A percentile compares a stretch with the other conserved stretches of the same genome.
These are phyloP conservation scores for Eupithecia pulchellata DNA, from an alignment of 2,888 invertebrate genomes.

Conservation along the genomic window DNA sequence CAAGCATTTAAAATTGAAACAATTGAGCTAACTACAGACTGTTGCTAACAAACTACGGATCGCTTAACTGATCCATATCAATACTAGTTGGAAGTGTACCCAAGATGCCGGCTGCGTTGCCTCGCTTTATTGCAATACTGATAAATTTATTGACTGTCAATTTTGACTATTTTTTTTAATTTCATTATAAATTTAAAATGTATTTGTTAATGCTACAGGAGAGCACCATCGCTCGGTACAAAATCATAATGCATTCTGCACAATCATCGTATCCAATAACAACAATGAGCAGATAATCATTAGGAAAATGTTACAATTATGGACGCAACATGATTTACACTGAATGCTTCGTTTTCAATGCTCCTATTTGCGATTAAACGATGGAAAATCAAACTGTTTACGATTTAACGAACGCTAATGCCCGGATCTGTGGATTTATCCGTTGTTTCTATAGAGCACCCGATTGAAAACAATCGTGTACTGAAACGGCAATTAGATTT, in stretches of 20 bases:
- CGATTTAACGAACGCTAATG: slow-evolving; percentile 70
- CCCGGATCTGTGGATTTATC: slow-evolving; percentile 48
- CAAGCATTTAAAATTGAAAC: too few species aligned
- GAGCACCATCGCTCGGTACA: background rate
- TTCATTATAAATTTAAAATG: background rate
- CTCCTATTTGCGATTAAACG: slow-evolving; percentile 71
- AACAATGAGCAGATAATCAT: slow-evolving; percentile 62
- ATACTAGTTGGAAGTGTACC: too few species aligned
- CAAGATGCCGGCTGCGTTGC: too few species aligned
- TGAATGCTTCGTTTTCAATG: slow-evolving; percentile 56
- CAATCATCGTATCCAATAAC: slow-evolving; percentile 52
- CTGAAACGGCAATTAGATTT: slow-evolving; percentile 3
- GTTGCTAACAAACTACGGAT: too few species aligned
- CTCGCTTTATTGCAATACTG: too few species aligned
- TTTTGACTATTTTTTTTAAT: too few species aligned
- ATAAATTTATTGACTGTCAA: too few species aligned
- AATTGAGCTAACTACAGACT: too few species aligned
- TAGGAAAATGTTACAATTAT: slow-evolving; percentile 76
- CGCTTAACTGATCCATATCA: too few species aligned
- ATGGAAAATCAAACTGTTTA: slow-evolving; percentile 75
- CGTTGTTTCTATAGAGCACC: background rate
- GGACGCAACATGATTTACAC: slow-evolving; percentile 66
- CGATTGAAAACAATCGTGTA: slow-evolving; percentile 2
- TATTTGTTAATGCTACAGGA: background rate
- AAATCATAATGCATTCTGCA: slow-evolving; percentile 45